A percentile compares a stretch with the other conserved stretches of the same genome.
Conservation (phyloP, 2,113 vertebrate species). For the Seriola aureovittata region DNA sequence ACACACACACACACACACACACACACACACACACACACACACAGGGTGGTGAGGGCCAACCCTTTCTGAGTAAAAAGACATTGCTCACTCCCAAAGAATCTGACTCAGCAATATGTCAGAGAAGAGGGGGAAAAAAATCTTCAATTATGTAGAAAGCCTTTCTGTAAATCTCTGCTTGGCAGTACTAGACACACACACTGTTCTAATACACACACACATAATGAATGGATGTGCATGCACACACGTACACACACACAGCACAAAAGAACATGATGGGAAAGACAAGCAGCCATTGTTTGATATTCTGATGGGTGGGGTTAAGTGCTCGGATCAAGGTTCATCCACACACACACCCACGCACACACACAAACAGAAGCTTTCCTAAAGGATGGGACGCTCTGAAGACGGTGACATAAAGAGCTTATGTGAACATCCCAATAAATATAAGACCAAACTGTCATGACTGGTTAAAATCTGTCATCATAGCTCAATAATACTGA, state of each 20-base stretch:
- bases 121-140: constrained; percentile 62
- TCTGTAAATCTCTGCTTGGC: constrained; percentile 80
- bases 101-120: constrained; percentile 82
- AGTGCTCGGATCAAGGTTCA: constrained; percentile 36
- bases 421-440: background rate
- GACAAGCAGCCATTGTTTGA: constrained; percentile 62
- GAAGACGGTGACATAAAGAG: constrained; percentile 5
- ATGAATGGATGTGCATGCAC: constrained; percentile 27
- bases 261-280: constrained; percentile 44
- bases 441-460: background rate
- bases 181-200: constrained; percentile 36
- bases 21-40: constrained; percentile 32
- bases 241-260: constrained; percentile 12
- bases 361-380: constrained; percentile 4
- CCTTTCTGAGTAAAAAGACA: constrained; percentile 56
- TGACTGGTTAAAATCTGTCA: background rate
- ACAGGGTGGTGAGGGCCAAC: constrained; percentile 7
- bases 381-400: background rate
- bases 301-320: constrained; percentile 40
- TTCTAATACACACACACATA: constrained; percentile 23
- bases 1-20: constrained; percentile 22
- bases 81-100: constrained; percentile 64
- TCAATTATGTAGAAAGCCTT: constrained; percentile 86
- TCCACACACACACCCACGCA: constrained; percentile 6
- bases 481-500: background rate